Conservation (phyloP, 2,888 invertebrate species). For the Heliconius ismenius region DNA sequence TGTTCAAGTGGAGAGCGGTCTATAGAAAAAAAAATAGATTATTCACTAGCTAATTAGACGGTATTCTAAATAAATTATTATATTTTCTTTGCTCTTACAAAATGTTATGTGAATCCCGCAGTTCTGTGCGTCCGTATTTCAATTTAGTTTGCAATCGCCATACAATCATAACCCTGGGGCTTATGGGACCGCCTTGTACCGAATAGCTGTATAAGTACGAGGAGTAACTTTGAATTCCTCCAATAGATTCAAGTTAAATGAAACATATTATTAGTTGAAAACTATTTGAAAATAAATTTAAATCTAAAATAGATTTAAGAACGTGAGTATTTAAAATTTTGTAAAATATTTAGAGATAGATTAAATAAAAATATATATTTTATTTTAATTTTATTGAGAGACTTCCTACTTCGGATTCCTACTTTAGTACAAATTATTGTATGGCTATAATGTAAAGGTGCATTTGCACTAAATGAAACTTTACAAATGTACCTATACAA, state of each 20-base stretch:
- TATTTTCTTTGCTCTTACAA: constrained; percentile 9
- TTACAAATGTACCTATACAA: too few relatives aligned
- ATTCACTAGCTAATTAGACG: constrained; percentile 27
- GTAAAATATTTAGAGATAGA: not conserved
- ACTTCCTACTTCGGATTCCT: too few relatives aligned
- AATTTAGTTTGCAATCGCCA: constrained; percentile 22
- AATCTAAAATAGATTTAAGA: too few relatives aligned
- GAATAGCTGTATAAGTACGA: not conserved
- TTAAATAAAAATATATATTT: not conserved
- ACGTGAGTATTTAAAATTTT: too few relatives aligned
- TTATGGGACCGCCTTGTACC: constrained; percentile 20
- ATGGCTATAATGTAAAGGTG: too few relatives aligned
- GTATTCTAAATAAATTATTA: constrained; percentile 21
- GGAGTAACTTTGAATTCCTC: constrained; percentile 6
- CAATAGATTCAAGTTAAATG: constrained; percentile 2
- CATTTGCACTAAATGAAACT: too few relatives aligned
- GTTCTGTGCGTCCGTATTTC: constrained; percentile 14
- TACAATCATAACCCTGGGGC: constrained; percentile 24
- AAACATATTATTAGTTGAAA: not conserved
- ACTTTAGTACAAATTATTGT: too few relatives aligned
- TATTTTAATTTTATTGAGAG: too few relatives aligned
- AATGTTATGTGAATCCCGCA: not conserved
- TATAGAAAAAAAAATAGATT: constrained; percentile 28
- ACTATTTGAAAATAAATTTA: not conserved
- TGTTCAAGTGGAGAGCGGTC: constrained; percentile 18